Base-by-base conservation (phyloP, 2,113 vertebrate species). In the Caranx ignobilis region DNA sequence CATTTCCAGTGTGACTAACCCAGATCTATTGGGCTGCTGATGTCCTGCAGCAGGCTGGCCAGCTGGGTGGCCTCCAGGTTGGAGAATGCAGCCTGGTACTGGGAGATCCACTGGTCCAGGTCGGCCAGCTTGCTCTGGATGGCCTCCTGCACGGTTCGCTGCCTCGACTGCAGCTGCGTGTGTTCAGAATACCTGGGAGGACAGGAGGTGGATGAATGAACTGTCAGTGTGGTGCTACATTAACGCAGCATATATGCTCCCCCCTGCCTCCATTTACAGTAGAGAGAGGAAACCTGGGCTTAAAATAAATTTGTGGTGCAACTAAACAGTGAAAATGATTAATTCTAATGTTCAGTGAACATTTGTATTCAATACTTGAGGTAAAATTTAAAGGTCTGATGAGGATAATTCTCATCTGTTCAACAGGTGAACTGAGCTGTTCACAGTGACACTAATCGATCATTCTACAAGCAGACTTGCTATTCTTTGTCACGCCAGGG, bases 71-170 rank as follows among this genome's bases (percentile, higher is more conserved):
- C 98, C 88, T 99, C 98, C 88, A 99, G 93, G 71, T 96, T 99
- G 87, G 68, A 95, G 80, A 99, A 99, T 0, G 98, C 98, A n/a
- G 98, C 96, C 88, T 99, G 97, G 85, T 99, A 99, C 88, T 99
- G 98, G 3, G 97, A 96, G 85, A 98, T 96, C 97, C 97, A 99
- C 85, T 99, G 97, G 84, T 99, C 97, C 89, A 99, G 95, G 82
- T 99, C 98, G 3, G 96, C 95, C 85, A 99, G 93, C 88, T 99
- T 99, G 91, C 96, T 95, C 92, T 97, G 96, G 87, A 99, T 96
- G 71, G 98, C 97, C 75, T 99, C 98, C 85, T 98, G 97, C 63
- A 98, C 97, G 1, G 97, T 97, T 81, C 96, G 95, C 84, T 99
- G 97, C 66, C 97, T 95, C 11, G 97, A 97, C 89, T 99, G 97